Evolutionary conservation across 2,113 vertebrate genomes (phyloP).

Genomic region (Heteronetta atricapilla): DNA sequence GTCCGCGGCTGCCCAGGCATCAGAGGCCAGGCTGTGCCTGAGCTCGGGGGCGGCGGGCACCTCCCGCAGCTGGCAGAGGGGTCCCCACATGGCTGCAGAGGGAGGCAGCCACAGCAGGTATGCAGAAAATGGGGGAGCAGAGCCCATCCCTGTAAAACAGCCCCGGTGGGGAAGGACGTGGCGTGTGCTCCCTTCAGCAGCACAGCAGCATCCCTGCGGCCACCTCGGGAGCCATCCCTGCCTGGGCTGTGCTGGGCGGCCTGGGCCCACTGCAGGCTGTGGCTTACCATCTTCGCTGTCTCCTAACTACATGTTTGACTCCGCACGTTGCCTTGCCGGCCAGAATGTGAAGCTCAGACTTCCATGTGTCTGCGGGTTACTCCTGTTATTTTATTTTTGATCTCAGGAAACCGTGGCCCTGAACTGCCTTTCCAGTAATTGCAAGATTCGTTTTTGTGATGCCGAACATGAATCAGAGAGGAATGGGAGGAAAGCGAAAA

Average conservation of each 20-base stretch:
- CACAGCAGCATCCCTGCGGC: not conserved
- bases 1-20: rapidly evolving
- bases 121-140: not conserved
- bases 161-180: rapidly evolving
- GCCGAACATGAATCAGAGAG: not conserved
- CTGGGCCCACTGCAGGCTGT: not conserved
- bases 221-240: not conserved
- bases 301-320: constrained; percentile 1
- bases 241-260: not conserved
- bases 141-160: not conserved
- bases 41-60: rapidly evolving
- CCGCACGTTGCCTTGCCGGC: not conserved
- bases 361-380: not conserved
- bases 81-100: not conserved
- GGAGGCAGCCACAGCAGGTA: not conserved
- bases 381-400: not conserved
- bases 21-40: not conserved
- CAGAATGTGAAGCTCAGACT: constrained; percentile 12
- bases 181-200: not conserved
- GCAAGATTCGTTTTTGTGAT: constrained; percentile 33
- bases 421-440: not conserved
- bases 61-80: not conserved
- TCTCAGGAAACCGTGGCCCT: not conserved
- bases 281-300: not conserved
- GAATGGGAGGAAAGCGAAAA: not conserved